Percentiles rank a stretch among this genome's conserved stretches.
Evolutionary conservation across 2,888 invertebrate genomes (phyloP).

Genomic region (Hypomecis punctinalis): DNA sequence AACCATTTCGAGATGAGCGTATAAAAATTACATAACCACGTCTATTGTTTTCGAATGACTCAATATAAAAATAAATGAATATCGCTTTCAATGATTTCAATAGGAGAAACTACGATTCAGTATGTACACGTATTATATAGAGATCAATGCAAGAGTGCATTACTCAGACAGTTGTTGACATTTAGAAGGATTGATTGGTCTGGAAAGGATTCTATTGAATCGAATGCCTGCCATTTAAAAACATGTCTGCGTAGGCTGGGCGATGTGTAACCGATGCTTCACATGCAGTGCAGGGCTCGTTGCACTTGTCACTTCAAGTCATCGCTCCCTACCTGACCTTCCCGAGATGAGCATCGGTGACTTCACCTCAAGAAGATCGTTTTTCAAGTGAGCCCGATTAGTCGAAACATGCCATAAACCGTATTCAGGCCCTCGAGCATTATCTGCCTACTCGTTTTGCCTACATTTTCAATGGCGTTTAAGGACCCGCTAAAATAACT

Average conservation of each 20-base stretch:
- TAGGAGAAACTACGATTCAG: constrained; percentile 8
- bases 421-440: constrained; percentile 33
- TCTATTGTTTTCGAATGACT: constrained; percentile 26
- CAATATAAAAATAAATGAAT: constrained; percentile 21
- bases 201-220: neutral
- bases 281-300: neutral
- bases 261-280: constrained; percentile 3
- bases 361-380: constrained; percentile 15
- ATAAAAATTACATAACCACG: constrained; percentile 17
- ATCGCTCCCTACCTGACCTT: constrained; percentile 8
- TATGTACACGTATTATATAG: neutral
- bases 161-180: constrained; percentile 15
- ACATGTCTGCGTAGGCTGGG: constrained; percentile 2
- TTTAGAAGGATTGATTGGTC: constrained; percentile 12
- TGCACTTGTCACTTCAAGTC: constrained; percentile 1
- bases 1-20: neutral
- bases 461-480: constrained; percentile 39
- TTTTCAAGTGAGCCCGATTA: constrained; percentile 20
- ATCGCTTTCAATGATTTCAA: constrained; percentile 15
- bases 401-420: constrained; percentile 29
- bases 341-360: constrained; percentile 6
- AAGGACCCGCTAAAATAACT: constrained; percentile 47
- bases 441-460: constrained; percentile 40
- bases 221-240: neutral
- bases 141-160: constrained; percentile 14